Conservation (phyloP, 2,888 invertebrate genomes). For the Drosophila paranaensis region DNA sequence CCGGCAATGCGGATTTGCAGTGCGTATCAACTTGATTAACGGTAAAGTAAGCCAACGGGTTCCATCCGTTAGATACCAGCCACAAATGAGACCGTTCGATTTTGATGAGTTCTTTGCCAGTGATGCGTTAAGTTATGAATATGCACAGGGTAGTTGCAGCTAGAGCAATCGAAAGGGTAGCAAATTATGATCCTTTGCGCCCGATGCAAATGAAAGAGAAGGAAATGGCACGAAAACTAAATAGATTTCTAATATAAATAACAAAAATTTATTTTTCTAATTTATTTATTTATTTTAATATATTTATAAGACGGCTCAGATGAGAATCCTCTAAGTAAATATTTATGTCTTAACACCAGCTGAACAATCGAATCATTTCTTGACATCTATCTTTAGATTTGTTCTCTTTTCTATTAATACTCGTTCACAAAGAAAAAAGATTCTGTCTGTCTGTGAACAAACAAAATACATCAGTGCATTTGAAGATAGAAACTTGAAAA, state of each 20-base stretch:
- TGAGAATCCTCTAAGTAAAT: too few species aligned
- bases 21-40: slow-evolving; percentile 71
- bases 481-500: too few species aligned
- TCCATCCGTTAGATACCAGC: slow-evolving; percentile 5
- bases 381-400: too few species aligned
- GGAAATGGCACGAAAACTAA: background rate
- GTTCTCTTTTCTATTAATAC: too few species aligned
- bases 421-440: too few species aligned
- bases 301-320: too few species aligned
- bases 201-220: background rate
- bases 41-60: slow-evolving; percentile 53
- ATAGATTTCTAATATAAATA: background rate
- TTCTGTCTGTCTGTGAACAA: too few species aligned
- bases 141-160: slow-evolving; percentile 15
- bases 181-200: background rate
- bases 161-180: slow-evolving; percentile 1
- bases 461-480: too few species aligned
- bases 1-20: slow-evolving; percentile 46
- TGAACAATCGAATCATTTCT: too few species aligned
- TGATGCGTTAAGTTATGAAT: slow-evolving; percentile 77
- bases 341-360: too few species aligned
- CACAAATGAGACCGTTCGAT: slow-evolving; percentile 46
- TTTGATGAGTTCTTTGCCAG: slow-evolving; percentile 52
- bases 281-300: too few species aligned
- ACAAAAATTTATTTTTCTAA: too few species aligned